Evolutionary conservation across 92 coral and sea anemone species (phyloP).

Genomic region (Phenganax subtilis): DNA sequence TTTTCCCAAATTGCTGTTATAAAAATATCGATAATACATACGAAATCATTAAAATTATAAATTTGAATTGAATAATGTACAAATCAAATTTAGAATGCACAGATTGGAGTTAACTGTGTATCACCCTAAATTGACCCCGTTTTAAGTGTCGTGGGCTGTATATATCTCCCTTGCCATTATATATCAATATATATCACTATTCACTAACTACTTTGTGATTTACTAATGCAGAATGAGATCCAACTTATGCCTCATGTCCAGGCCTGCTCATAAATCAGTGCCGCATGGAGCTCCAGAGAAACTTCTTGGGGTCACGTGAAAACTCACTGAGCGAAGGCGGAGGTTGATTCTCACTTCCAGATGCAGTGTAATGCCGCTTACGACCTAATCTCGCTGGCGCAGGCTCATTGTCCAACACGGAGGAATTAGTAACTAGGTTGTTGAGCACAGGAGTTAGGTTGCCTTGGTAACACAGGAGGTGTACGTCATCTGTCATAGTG

Average conservation of each 20-base stretch:
- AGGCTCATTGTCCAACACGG: neutral
- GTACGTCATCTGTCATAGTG: slow-evolving; percentile 77
- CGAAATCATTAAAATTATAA: neutral
- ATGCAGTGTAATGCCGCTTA: neutral
- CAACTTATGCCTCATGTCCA: neutral
- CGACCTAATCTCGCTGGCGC: neutral
- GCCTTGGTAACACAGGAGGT: slow-evolving; percentile 93
- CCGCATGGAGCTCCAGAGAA: slow-evolving; percentile 32
- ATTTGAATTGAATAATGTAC: no score
- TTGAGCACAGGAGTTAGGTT: slow-evolving; percentile 38
- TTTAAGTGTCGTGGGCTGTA: no score
- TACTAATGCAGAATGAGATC: neutral
- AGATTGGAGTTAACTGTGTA: no score
- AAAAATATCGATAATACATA: slow-evolving; percentile 9
- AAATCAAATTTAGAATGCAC: no score
- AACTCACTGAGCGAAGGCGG: slow-evolving; percentile 25
- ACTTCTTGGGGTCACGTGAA: slow-evolving; percentile 29
- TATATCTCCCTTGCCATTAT: no score
- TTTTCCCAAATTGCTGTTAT: neutral
- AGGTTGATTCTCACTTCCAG: slow-evolving; percentile 1
- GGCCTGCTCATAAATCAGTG: neutral
- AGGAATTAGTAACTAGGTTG: slow-evolving; percentile 3
- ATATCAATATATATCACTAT: neutral
- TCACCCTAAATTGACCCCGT: no score
- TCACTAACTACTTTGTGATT: neutral